Evolutionary conservation across 2,113 vertebrate species (phyloP).

Genomic region (Pardalotus punctatus): DNA sequence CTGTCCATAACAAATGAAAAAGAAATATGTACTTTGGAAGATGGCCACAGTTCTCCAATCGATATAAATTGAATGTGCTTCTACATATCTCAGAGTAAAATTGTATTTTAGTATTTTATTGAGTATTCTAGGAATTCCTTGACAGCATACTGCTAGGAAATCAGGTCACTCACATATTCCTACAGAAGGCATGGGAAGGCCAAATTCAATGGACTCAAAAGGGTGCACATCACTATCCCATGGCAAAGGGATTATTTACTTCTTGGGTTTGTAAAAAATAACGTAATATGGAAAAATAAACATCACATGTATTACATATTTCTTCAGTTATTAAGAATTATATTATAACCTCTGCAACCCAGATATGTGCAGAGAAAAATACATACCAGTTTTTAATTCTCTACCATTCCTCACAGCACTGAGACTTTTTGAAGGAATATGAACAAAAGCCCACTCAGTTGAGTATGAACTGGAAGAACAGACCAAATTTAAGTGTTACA

Average conservation of each 20-base stretch:
- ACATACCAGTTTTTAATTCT: background rate
- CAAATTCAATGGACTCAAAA: background rate
- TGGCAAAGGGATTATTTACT: background rate
- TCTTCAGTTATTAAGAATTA: background rate
- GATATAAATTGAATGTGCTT: conserved; percentile 16
- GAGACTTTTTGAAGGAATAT: background rate
- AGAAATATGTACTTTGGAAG: conserved; percentile 30
- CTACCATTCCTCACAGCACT: background rate
- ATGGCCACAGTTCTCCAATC: background rate
- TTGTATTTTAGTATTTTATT: background rate
- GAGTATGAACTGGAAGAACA: background rate
- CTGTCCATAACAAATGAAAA: background rate
- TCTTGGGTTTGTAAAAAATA: background rate
- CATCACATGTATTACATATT: background rate
- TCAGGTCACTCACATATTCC: background rate
- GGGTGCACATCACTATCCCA: background rate
- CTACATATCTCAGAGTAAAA: background rate
- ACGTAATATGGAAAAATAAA: background rate
- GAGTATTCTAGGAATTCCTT: conserved; percentile 30
- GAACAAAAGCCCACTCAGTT: background rate
- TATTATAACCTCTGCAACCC: background rate
- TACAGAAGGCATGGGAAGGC: background rate
- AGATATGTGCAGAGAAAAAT: background rate
- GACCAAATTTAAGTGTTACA: background rate
- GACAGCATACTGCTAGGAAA: background rate